Evolutionary conservation across 1,140 invertebrate species (phyloP), one percentile per base, ranked within the genome.

Genomic region (Adelges cooleyi): DNA sequence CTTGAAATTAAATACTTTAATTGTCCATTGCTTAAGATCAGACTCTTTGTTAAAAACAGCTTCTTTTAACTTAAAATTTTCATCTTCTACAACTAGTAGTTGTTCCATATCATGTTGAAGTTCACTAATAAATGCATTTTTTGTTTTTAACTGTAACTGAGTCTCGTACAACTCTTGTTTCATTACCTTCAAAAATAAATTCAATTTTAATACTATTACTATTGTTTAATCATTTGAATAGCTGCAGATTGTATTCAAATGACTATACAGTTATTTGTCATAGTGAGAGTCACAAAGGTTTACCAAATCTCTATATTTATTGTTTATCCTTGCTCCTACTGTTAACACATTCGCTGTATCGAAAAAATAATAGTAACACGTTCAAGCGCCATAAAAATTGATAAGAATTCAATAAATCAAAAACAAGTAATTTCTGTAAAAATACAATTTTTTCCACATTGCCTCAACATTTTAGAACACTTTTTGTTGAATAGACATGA

Each of bases 121-220:
- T 20, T 29, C 56, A 62, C n/a, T 33, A 18, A 62, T 48, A 33
- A 48, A 29, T 13, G 23, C 42, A 48, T 9, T 48, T 48, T 62
- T 62, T 20, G 56, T 62, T 46, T 33, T 62, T 4, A 62, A 62
- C 22, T 48, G 56, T 8, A 62, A 9, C 17, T 62, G 56, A 15
- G 56, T 46, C 38, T 62, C 42, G 33, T 62, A 29, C 33, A 62
- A 33, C 46, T 62, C 56, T 62, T 62, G 56, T 48, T 48, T 62
- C 10, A 62, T 10, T 9, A 48, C 27, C 56, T 62, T 9, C 15
- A 20, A 13, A 23, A 54, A 46, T 13, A 25, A 20, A 29, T 20
- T 48, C 13, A 42, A 6, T 8, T 42, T 42, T 15, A 42, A 42
- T 42, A 42, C 13, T 42, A 42, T 42, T 6, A 15, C 3, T 5